These are phyloP conservation scores for Clarias laeviceps DNA, from an alignment of 2,797 vertebrate genomes.

Conservation along the genomic window DNA sequence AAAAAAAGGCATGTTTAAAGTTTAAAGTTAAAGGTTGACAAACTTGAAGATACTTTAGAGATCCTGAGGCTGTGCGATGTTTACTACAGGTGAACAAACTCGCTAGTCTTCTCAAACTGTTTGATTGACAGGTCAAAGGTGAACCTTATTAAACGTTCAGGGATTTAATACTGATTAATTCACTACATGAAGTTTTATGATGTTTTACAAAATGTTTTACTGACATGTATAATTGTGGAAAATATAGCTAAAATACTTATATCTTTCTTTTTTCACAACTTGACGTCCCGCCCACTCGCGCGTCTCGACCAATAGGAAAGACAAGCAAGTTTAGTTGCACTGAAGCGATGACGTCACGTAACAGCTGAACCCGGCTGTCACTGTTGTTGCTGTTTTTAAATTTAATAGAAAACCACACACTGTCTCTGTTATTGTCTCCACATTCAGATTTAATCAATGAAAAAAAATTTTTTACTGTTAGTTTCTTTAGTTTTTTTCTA, in stretches of 20 bases:
- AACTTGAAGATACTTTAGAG: slow-evolving; percentile 46
- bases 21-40: background rate
- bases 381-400: background rate
- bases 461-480: no score
- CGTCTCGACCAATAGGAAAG: background rate
- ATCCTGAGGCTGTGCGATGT: slow-evolving; percentile 14
- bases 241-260: background rate
- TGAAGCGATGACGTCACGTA: background rate
- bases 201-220: background rate
- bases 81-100: slow-evolving; percentile 40
- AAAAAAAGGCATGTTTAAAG: background rate
- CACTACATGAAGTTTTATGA: background rate
- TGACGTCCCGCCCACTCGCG: background rate
- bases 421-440: no score
- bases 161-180: no score
- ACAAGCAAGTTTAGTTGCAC: background rate
- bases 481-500: no score
- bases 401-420: no score
- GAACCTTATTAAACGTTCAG: background rate
- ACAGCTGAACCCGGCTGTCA: background rate
- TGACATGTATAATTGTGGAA: background rate
- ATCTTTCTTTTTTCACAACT: background rate
- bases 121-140: slow-evolving; percentile 44
- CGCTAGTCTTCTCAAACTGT: slow-evolving; percentile 7
- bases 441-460: no score